Conservation (phyloP, 2,113 vertebrate species). For the Eidolon helvum region DNA sequence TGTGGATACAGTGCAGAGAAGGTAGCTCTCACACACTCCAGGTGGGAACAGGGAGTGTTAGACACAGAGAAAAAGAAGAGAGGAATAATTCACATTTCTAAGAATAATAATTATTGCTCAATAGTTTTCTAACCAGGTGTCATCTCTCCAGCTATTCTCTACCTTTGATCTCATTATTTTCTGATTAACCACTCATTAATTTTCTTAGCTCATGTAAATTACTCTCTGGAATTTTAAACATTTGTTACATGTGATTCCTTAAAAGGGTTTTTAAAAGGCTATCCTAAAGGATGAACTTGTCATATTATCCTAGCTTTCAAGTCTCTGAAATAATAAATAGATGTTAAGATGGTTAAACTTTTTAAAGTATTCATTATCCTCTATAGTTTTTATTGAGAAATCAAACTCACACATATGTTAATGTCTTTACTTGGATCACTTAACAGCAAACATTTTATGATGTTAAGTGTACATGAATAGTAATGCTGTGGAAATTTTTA, state of each 20-base stretch:
- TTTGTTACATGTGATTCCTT: neutral
- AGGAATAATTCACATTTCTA: neutral
- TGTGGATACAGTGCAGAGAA: neutral
- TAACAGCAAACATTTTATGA: conserved; percentile 63
- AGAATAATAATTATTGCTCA: neutral
- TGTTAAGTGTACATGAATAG: conserved; percentile 61
- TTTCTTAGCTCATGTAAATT: neutral
- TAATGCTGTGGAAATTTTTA: conserved; percentile 60
- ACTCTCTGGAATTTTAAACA: neutral
- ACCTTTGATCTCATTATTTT: conserved; percentile 20
- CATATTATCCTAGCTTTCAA: neutral
- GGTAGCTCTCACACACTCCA: neutral
- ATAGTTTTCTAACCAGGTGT: neutral
- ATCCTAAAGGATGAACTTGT: neutral
- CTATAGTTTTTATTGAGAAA: conserved; percentile 12
- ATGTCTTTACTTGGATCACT: conserved; percentile 57
- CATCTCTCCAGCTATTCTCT: neutral
- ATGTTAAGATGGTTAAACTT: conserved; percentile 34
- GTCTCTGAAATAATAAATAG: conserved; percentile 31
- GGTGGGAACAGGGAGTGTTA: neutral
- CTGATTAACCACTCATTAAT: neutral
- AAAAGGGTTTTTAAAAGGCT: neutral
- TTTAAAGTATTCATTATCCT: neutral
- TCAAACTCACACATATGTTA: conserved; percentile 60
- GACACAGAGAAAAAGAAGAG: neutral